These are phyloP conservation scores for Eupeodes corollae DNA, from an alignment of 1,140 invertebrate species.

Conservation along the genomic window DNA sequence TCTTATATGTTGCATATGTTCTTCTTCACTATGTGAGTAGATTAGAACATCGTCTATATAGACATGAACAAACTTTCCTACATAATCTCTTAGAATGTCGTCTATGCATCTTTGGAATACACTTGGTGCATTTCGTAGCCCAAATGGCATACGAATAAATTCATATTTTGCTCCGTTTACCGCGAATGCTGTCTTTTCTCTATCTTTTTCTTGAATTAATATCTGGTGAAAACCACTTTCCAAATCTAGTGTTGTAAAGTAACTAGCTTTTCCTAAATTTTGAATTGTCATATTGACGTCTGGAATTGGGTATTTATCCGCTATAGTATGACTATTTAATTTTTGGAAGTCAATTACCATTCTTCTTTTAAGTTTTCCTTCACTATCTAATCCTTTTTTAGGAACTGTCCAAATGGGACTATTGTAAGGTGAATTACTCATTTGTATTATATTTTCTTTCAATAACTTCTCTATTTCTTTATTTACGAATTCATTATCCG, in stretches of 20 bases:
- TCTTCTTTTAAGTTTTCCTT: conserved; percentile 1
- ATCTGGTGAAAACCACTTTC: too few species aligned
- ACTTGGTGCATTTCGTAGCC: not conserved
- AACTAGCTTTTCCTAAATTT: conserved; percentile 2
- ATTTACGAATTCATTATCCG: not conserved
- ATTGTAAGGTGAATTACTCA: conserved; percentile 5
- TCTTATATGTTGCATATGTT: not conserved
- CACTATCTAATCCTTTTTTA: conserved; percentile 3
- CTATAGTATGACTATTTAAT: not conserved
- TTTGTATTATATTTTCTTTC: conserved; percentile 1
- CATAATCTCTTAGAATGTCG: too few species aligned
- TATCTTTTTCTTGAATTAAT: not conserved
- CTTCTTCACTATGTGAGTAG: not conserved
- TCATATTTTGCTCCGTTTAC: not conserved
- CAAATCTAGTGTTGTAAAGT: not conserved
- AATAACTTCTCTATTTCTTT: not conserved
- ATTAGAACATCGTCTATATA: not conserved
- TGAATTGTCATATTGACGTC: conserved; percentile 1
- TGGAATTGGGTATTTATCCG: not conserved
- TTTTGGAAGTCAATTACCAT: conserved; percentile 4
- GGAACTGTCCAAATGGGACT: conserved; percentile 6
- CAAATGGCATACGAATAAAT: not conserved
- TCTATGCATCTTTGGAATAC: too few species aligned
- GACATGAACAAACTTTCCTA: not conserved
- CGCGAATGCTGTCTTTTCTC: not conserved